Percentiles rank a stretch among this genome's conserved stretches.
These are phyloP conservation scores for Aricia agestis DNA, from an alignment of 1,140 invertebrate species.

Conservation along the genomic window DNA sequence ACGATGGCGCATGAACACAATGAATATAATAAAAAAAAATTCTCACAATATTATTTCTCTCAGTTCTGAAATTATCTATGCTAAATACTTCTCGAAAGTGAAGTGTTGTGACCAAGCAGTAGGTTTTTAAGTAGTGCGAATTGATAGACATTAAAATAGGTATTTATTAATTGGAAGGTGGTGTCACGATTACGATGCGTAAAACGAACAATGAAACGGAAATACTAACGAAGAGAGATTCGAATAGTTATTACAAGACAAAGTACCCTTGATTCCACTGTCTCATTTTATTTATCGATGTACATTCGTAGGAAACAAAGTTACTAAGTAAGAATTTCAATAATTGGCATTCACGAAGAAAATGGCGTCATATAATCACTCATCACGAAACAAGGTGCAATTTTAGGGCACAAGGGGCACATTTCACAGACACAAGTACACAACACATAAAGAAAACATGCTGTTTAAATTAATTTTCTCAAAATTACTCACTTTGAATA, in stretches of 20 bases:
- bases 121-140: background rate
- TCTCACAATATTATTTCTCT: background rate
- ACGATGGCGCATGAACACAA: conserved; percentile 8
- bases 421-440: conserved; percentile 54
- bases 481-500: conserved; percentile 74
- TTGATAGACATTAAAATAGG: conserved; percentile 9
- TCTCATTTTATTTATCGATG: background rate
- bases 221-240: background rate
- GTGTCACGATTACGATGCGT: conserved; percentile 62
- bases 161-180: conserved; percentile 49
- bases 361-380: conserved; percentile 76
- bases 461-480: conserved; percentile 51
- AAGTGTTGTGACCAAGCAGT: background rate
- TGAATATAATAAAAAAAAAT: background rate
- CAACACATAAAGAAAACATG: conserved; percentile 51
- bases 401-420: conserved; percentile 64
- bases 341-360: conserved; percentile 76
- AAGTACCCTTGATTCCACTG: background rate
- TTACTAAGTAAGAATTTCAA: conserved; percentile 66
- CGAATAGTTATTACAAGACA: background rate
- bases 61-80: background rate
- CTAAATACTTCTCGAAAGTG: background rate
- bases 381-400: conserved; percentile 73
- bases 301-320: conserved; percentile 34
- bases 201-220: conserved; percentile 34